Base-by-base conservation (phyloP, 1,140 invertebrate genomes). In the Drosophila busckii region DNA sequence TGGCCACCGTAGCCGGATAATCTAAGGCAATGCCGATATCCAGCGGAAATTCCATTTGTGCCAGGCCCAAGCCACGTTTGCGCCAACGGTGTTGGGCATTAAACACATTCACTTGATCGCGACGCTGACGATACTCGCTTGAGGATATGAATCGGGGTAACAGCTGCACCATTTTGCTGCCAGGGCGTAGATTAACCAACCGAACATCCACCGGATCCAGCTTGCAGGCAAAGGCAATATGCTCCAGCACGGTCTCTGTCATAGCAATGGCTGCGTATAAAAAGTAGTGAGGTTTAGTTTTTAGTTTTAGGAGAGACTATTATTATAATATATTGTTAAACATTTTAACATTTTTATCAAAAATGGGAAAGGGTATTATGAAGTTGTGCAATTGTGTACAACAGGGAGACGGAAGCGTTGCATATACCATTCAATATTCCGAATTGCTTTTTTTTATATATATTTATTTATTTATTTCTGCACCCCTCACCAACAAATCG, bases 171-270 rank as follows among this genome's bases (percentile, higher is more conserved):
- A 90, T 67, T 17, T 69, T 53, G 12, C 45, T 70, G 25, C 88
- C 85, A 6, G 88, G 71, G 1, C 84, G 45, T 46, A 94, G 89
- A 80, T 95, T 95, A 1, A 85, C 86, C 10, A 92, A 45, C 44
- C 91, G 88, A 0, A 94, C 90, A 32, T 93, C 90, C 2, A 92
- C 52, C 0, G 94, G 91, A 88, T 96, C 94, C 56, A 91, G 89
- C 6, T 90, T 88, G 3, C 93, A 63, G 15, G 84, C 88, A 37
- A 90, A 90, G 0, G 94, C 91, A 52, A 96, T 93, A 73, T 94
- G 93, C 63, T 97, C 94, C 90, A 97, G 92, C 5, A 96, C 90
- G 10, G 88, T 90, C 86, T 97, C 96, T 19, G 92, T 91, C 70
- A 92, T 88, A 2, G 89, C 90, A 7, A 92, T 80, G 16, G 84